A percentile compares a stretch with the other conserved stretches of the same genome.
phyloP scores from a whole-genome alignment of 1,140 invertebrate genomes.

The Pseudoatta argentina region DNA sequence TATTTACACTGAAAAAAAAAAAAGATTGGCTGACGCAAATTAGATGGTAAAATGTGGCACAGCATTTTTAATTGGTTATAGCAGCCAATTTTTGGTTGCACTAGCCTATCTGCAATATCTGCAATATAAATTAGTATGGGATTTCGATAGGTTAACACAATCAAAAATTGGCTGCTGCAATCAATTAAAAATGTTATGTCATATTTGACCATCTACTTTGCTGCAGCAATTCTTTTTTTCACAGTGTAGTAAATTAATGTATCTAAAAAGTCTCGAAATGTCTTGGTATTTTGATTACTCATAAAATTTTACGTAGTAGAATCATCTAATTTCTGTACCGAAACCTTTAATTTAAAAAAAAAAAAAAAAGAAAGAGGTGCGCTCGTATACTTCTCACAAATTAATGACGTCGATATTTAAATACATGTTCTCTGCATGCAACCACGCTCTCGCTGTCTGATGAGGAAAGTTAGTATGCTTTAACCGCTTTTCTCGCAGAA shows the following conservation, averaged over 20 bases:
- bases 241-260: background rate
- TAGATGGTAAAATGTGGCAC: too few species aligned
- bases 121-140: too few species aligned
- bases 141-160: too few species aligned
- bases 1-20: background rate
- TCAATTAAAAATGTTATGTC: too few species aligned
- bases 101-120: too few species aligned
- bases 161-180: too few species aligned
- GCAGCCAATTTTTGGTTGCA: too few species aligned
- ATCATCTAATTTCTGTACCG: background rate
- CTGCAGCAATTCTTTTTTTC: too few species aligned
- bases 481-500: conserved; percentile 50
- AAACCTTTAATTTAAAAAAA: background rate
- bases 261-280: background rate
- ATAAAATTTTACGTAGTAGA: background rate
- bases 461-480: conserved; percentile 49
- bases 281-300: background rate
- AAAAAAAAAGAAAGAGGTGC: conserved; percentile 11
- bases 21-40: too few species aligned
- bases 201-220: too few species aligned
- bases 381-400: background rate
- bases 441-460: conserved; percentile 23
- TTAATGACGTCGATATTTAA: conserved; percentile 56
- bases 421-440: conserved; percentile 40
- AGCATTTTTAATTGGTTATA: too few species aligned